These are phyloP conservation scores for Tetragonisca angustula DNA, from an alignment of 2,888 invertebrate species.

Conservation along the genomic window DNA sequence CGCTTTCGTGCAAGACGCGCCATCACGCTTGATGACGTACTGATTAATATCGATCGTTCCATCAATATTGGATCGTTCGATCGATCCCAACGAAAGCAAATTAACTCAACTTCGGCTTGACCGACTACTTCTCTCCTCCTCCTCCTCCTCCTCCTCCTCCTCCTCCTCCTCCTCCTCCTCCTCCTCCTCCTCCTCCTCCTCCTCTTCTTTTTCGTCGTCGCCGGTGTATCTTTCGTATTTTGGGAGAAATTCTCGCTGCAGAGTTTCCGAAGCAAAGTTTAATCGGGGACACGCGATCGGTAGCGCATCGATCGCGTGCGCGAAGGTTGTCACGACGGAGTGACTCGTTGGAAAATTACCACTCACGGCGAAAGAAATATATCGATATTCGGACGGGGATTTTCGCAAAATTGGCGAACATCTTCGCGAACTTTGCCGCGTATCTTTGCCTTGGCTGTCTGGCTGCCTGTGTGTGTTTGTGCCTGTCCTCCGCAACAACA, in stretches of 20 bases:
- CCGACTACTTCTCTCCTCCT: not conserved
- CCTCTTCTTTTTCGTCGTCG: too few species aligned
- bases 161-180: too few species aligned
- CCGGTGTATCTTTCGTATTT: not conserved
- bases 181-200: too few species aligned
- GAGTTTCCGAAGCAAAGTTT: conserved; percentile 35
- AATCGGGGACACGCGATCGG: not conserved
- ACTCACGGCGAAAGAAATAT: not conserved
- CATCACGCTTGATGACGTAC: not conserved
- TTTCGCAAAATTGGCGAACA: not conserved
- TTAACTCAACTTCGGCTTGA: too few species aligned
- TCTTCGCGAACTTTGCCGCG: conserved; percentile 47
- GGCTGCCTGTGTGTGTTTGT: conserved; percentile 65
- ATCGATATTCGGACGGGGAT: not conserved
- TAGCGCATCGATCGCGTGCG: not conserved
- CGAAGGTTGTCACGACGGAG: not conserved
- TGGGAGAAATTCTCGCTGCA: conserved; percentile 13
- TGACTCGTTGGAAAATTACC: not conserved
- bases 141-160: too few species aligned
- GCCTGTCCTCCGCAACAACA: conserved; percentile 57
- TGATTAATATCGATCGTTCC: too few species aligned
- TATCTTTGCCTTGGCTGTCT: conserved; percentile 66
- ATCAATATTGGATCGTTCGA: not conserved
- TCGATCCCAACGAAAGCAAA: not conserved
- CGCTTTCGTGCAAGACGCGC: too few species aligned